Evolutionary conservation across 2,113 vertebrate species (phyloP).

Genomic region (Piaya cayana): DNA sequence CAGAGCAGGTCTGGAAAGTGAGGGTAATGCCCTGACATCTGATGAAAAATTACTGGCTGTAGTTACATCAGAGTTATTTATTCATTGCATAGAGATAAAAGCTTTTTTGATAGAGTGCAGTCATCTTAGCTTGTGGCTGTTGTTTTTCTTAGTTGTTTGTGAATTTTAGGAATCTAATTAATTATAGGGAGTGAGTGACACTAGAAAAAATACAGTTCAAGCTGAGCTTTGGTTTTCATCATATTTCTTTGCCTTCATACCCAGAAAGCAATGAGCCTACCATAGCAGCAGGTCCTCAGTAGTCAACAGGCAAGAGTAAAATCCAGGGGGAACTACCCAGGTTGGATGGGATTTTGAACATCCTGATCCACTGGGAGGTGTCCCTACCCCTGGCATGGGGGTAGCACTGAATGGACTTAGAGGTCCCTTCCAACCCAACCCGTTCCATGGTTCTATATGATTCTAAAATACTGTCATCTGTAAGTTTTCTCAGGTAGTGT

Average conservation of each 20-base stretch:
- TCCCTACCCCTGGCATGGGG: no score
- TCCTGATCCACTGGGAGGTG: no score
- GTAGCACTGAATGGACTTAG: no score
- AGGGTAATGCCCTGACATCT: slow-evolving; percentile 1
- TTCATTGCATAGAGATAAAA: slow-evolving; percentile 53
- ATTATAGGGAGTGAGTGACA: slow-evolving; percentile 27
- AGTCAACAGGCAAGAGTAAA: neutral
- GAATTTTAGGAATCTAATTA: slow-evolving; percentile 54
- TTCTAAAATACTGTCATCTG: neutral
- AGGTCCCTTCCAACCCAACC: no score
- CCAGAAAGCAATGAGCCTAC: neutral
- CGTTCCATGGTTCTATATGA: no score
- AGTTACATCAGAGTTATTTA: slow-evolving; percentile 58
- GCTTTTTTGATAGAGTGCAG: slow-evolving; percentile 25
- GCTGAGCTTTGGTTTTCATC: neutral
- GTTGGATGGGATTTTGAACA: no score
- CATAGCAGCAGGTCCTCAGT: neutral
- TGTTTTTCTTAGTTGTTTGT: slow-evolving; percentile 57
- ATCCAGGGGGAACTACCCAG: no score
- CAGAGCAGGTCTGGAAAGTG: neutral
- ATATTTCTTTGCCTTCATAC: neutral
- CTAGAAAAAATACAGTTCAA: slow-evolving; percentile 1
- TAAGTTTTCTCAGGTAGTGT: neutral
- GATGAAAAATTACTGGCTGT: slow-evolving; percentile 38
- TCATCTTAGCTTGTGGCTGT: slow-evolving; percentile 50